Conservation (phyloP, 2,113 vertebrate genomes). For the Chamaea fasciata region DNA sequence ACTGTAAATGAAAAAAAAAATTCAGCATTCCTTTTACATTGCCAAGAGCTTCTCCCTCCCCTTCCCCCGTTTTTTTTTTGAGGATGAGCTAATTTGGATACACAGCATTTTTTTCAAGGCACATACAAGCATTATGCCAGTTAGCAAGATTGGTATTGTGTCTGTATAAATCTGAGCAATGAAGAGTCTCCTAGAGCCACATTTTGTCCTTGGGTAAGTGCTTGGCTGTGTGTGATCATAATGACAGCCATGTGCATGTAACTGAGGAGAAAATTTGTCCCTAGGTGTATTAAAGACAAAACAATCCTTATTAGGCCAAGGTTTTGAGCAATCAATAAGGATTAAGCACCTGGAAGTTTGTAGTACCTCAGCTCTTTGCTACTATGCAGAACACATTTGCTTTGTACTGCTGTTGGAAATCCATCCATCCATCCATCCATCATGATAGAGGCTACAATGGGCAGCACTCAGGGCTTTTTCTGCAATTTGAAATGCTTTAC, state of each 20-base stretch:
- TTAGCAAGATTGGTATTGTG: constrained; percentile 23
- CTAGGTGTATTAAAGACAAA: constrained; percentile 14
- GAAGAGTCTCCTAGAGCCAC: constrained; percentile 43
- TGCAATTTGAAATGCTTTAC: constrained; percentile 59
- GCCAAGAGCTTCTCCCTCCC: constrained; percentile 30
- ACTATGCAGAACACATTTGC: neutral
- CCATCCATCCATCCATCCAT: constrained; percentile 22
- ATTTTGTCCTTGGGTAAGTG: constrained; percentile 34
- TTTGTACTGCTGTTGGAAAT: constrained; percentile 30
- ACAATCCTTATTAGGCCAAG: constrained; percentile 19
- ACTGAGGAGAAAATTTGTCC: constrained; percentile 29
- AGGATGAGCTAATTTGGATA: constrained; percentile 44
- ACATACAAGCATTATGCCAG: constrained; percentile 32
- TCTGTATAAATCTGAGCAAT: constrained; percentile 37
- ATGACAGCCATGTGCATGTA: neutral
- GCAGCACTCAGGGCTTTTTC: constrained; percentile 33
- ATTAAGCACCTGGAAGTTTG: constrained; percentile 20
- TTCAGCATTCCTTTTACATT: constrained; percentile 21
- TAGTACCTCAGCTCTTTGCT: neutral
- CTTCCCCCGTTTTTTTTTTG: neutral
- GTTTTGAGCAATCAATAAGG: constrained; percentile 20
- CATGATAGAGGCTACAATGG: constrained; percentile 17
- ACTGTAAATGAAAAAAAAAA: constrained; percentile 21
- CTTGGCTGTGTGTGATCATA: neutral
- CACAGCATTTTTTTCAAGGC: neutral